Percentiles rank a stretch among this genome's conserved stretches.
Conservation (phyloP, 1,140 invertebrate genomes). For the Dysdera silvatica region DNA sequence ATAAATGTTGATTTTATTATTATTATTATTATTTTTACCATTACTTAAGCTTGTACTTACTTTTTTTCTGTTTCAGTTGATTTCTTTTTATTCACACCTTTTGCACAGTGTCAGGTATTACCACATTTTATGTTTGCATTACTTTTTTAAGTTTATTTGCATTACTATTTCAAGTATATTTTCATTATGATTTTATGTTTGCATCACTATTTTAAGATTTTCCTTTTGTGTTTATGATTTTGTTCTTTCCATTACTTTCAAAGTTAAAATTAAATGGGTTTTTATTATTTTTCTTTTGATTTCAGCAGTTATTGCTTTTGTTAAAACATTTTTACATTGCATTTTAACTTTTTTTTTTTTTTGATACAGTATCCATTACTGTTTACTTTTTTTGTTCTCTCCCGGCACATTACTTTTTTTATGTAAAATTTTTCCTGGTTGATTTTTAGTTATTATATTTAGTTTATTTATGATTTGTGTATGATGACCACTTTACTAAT, state of each 20-base stretch:
- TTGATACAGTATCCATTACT: no score
- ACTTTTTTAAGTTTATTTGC: no score
- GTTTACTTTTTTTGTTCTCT: neutral
- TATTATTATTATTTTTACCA: no score
- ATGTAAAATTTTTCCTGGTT: neutral
- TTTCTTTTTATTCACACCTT: no score
- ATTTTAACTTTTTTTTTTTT: neutral
- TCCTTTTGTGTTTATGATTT: constrained; percentile 23
- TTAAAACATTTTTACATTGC: neutral
- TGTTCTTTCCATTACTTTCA: neutral
- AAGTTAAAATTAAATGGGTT: neutral
- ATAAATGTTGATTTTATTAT: no score
- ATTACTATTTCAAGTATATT: no score
- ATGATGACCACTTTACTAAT: constrained; percentile 24
- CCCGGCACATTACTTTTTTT: neutral
- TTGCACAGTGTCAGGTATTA: no score
- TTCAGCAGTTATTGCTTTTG: no score
- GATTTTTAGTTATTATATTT: neutral
- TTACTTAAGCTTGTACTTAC: no score
- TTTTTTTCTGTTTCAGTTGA: no score
- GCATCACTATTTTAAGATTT: constrained; percentile 9
- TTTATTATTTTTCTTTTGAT: neutral
- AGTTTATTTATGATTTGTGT: neutral
- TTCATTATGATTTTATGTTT: no score
- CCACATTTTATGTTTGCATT: no score